These are phyloP conservation scores for Cephalopholis sonnerati DNA, from an alignment of 2,113 vertebrate species.

Conservation along the genomic window DNA sequence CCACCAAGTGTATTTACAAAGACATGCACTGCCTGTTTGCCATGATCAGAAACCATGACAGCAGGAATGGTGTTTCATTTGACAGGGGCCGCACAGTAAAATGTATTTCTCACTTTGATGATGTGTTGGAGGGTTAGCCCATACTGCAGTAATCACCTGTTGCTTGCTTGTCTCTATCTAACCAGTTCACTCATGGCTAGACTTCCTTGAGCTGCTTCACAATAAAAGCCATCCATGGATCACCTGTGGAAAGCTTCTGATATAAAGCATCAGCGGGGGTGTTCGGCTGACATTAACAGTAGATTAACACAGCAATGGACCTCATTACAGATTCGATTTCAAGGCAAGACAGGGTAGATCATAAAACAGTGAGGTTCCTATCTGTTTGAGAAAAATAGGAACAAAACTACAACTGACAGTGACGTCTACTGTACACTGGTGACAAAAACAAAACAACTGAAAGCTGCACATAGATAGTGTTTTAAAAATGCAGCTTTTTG, in stretches of 20 bases:
- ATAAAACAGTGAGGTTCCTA: slow-evolving; percentile 19
- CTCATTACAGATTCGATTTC: not conserved
- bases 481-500: not conserved
- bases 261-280: slow-evolving; percentile 4
- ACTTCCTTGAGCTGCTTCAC: not conserved
- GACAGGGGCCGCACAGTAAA: not conserved
- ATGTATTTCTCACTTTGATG: slow-evolving; percentile 30
- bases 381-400: not conserved
- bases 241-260: slow-evolving; percentile 25
- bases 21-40: not conserved
- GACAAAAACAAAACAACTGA: not conserved
- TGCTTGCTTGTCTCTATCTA: slow-evolving; percentile 15
- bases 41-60: slow-evolving; percentile 18
- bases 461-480: not conserved
- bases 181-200: slow-evolving; percentile 10
- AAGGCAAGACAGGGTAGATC: slow-evolving; percentile 3
- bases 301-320: slow-evolving; percentile 11
- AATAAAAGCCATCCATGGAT: slow-evolving; percentile 14
- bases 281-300: slow-evolving; percentile 1
- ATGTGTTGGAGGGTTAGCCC: slow-evolving; percentile 38
- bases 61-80: slow-evolving; percentile 2
- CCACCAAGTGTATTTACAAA: slow-evolving; percentile 11
- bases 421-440: not conserved
- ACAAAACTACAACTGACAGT: not conserved
- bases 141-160: not conserved